phyloP scores from a whole-genome alignment of 2,797 vertebrate genomes.

The Numenius phaeopus region DNA sequence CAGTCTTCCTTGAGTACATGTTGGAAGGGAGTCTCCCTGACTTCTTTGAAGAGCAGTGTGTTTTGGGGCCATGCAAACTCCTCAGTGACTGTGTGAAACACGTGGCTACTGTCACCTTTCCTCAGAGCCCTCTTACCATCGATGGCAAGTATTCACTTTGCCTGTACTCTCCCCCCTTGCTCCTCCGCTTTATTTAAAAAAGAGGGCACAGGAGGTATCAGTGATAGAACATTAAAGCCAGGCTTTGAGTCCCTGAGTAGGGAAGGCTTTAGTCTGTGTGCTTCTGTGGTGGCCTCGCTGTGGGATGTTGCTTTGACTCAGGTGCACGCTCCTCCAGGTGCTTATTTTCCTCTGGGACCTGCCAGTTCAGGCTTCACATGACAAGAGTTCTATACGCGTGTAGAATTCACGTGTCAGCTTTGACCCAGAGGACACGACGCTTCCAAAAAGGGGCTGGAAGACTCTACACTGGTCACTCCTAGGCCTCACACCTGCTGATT shows the following conservation, averaged over 20 bases:
- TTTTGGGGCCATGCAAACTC: background rate
- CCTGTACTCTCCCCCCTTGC: background rate
- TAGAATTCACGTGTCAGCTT: background rate
- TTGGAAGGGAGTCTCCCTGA: background rate
- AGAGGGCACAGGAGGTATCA: background rate
- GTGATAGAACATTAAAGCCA: too few species aligned
- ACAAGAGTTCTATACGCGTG: background rate
- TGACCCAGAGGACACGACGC: background rate
- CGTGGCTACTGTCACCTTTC: background rate
- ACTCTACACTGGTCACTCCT: background rate
- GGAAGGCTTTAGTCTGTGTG: background rate
- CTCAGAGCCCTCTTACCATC: background rate
- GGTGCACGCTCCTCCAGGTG: background rate
- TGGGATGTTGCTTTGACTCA: background rate
- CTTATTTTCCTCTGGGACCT: background rate
- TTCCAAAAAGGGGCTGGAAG: background rate
- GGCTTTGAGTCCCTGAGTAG: background rate
- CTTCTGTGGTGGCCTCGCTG: background rate
- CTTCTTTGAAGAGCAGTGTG: background rate
- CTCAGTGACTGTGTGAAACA: background rate
- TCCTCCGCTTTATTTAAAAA: background rate
- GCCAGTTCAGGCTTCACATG: background rate
- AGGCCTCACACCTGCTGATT: background rate
- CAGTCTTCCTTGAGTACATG: background rate
- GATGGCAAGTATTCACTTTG: background rate